Percentiles rank a stretch among this genome's conserved stretches.
Evolutionary conservation across 2,797 vertebrate species (phyloP).

Genomic region (Coilia nasus): DNA sequence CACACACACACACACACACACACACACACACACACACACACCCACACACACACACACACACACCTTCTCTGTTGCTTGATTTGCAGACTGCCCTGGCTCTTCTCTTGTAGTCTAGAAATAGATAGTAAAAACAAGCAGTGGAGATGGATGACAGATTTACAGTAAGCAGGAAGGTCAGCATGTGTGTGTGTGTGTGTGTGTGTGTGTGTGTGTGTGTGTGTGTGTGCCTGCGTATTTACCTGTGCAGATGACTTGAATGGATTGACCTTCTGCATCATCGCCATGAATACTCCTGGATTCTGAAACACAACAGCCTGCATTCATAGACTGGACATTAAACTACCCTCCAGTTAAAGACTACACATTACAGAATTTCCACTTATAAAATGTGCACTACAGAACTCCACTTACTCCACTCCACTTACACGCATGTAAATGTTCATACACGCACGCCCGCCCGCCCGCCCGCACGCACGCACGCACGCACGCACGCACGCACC

Average conservation of each 20-base stretch:
- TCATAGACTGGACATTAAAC: too few relatives aligned
- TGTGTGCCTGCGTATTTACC: slow-evolving; percentile 45
- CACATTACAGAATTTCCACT: not conserved
- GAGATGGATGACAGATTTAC: not conserved
- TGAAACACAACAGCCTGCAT: slow-evolving; percentile 43
- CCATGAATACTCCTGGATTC: slow-evolving; percentile 60
- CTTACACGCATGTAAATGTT: too few relatives aligned
- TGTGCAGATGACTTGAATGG: slow-evolving; percentile 60
- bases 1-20: too few relatives aligned
- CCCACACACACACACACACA: not conserved
- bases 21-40: not conserved
- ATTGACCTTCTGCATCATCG: slow-evolving; percentile 67
- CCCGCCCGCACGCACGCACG: too few relatives aligned
- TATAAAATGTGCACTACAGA: not conserved
- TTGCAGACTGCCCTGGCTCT: not conserved
- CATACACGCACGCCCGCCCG: not conserved
- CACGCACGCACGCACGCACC: too few relatives aligned
- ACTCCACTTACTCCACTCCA: not conserved
- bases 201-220: too few relatives aligned
- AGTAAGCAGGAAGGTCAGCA: not conserved
- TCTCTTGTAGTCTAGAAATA: not conserved
- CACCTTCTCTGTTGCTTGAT: not conserved
- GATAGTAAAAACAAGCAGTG: not conserved
- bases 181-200: too few relatives aligned
- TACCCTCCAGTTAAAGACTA: too few relatives aligned